Conservation (phyloP, 2,113 vertebrate genomes). For the Thamnophis sirtalis region DNA sequence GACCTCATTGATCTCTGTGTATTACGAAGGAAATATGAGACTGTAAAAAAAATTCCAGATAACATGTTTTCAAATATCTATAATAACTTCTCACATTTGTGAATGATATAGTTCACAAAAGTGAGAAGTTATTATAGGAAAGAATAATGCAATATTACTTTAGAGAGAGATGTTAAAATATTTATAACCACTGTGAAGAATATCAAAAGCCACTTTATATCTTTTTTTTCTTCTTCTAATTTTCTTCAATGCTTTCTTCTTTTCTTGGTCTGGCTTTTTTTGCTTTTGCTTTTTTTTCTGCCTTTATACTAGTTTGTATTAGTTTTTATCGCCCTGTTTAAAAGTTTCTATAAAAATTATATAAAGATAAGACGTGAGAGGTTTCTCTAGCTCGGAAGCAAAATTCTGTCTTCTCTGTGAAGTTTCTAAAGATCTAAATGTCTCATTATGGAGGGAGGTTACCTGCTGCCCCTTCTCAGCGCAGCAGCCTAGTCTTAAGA, state of each 20-base stretch:
- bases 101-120: neutral
- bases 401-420: neutral
- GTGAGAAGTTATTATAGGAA: neutral
- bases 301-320: neutral
- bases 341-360: neutral
- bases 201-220: neutral
- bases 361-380: neutral
- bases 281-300: neutral
- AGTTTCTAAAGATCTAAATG: neutral
- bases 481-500: neutral
- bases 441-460: neutral
- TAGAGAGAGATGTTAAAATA: neutral
- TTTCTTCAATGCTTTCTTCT: neutral
- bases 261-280: neutral
- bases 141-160: neutral
- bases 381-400: neutral
- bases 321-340: neutral
- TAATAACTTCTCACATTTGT: neutral
- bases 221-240: neutral
- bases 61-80: neutral
- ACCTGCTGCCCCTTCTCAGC: neutral
- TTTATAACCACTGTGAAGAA: neutral
- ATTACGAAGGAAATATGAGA: neutral
- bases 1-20: no score
- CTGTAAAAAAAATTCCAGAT: neutral